Conservation (phyloP, 2,797 vertebrate species). For the Melanotaenia nigrans region DNA sequence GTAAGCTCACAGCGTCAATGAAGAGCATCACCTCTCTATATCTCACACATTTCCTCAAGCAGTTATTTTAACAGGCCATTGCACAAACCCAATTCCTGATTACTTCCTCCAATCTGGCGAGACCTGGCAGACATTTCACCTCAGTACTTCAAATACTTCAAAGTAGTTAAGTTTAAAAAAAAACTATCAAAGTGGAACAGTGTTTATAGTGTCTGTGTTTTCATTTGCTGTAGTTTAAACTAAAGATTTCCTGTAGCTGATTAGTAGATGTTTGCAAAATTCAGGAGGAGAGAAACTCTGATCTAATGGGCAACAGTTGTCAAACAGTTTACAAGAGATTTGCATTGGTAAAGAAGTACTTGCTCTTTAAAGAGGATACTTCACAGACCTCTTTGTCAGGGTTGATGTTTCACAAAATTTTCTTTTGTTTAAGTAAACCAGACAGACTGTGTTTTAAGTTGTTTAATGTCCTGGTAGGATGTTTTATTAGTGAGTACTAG, state of each 20-base stretch:
- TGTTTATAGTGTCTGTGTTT: constrained; percentile 44
- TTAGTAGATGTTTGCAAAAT: constrained; percentile 1
- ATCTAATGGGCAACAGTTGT: background rate
- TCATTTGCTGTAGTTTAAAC: constrained; percentile 27
- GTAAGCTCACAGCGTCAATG: constrained; percentile 64
- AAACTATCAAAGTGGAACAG: constrained; percentile 22
- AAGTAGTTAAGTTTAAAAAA: constrained; percentile 25
- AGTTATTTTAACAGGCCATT: background rate
- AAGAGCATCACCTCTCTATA: background rate
- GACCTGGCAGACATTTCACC: background rate
- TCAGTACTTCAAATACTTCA: constrained; percentile 15
- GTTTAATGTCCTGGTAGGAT: constrained; percentile 69
- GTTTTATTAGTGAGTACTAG: constrained; percentile 69
- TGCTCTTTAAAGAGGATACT: constrained; percentile 27
- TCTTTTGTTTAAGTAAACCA: constrained; percentile 51
- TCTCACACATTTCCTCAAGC: background rate
- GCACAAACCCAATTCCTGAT: background rate
- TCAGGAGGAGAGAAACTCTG: constrained; percentile 18
- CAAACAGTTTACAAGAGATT: constrained; percentile 6
- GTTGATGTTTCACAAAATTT: constrained; percentile 33
- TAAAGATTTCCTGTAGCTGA: constrained; percentile 21
- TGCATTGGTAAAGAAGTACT: background rate
- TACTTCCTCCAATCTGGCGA: background rate
- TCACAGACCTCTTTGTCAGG: constrained; percentile 40
- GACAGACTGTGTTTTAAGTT: constrained; percentile 74